Evolutionary conservation across 2,113 vertebrate genomes (phyloP).

Genomic region (Dipodomys spectabilis): DNA sequence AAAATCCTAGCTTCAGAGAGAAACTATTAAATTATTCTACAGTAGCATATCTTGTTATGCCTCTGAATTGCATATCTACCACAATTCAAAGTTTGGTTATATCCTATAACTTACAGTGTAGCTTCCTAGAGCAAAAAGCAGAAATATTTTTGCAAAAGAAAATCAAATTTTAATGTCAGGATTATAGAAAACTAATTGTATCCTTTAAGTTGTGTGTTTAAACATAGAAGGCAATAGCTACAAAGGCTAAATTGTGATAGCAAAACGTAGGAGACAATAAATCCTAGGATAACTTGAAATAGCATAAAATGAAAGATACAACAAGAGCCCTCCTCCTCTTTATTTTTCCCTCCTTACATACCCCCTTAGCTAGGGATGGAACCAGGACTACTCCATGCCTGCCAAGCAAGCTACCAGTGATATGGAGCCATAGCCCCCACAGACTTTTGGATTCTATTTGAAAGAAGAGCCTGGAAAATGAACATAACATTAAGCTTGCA

Average conservation of each 20-base stretch:
- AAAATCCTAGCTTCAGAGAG: not conserved
- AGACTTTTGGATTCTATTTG: not conserved
- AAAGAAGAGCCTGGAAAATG: not conserved
- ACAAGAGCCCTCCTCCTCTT: not conserved
- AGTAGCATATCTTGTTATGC: not conserved
- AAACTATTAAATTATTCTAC: slow-evolving; percentile 23
- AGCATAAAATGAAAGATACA: not conserved
- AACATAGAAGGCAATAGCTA: not conserved
- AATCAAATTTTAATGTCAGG: not conserved
- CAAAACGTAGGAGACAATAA: not conserved
- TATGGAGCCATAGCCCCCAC: too few relatives aligned
- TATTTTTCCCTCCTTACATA: not conserved
- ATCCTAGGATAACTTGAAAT: not conserved
- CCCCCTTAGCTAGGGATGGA: not conserved
- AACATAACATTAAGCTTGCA: not conserved
- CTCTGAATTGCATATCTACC: slow-evolving; percentile 1
- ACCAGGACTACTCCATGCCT: not conserved
- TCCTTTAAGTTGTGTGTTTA: not conserved
- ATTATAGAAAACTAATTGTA: not conserved
- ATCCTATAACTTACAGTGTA: not conserved
- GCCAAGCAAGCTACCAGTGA: not conserved
- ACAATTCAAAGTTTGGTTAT: slow-evolving; percentile 17
- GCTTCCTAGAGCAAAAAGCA: not conserved
- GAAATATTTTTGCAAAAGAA: not conserved
- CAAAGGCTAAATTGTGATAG: not conserved